Conservation (phyloP, 92 coral and sea anemone species). For the Scolanthus callimorphus region DNA sequence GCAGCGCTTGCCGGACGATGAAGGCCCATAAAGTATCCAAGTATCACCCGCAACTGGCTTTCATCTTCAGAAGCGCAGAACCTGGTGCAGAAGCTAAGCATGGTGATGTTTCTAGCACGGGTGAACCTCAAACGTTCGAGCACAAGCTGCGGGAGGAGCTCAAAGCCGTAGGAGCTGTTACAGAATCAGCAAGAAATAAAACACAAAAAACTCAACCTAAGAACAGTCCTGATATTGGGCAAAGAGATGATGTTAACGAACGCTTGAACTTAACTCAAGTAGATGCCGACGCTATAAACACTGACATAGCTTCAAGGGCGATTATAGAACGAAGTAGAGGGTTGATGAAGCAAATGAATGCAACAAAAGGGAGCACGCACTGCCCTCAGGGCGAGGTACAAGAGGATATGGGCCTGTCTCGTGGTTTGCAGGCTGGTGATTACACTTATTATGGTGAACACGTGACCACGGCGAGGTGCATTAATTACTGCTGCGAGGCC, state of each 20-base stretch:
- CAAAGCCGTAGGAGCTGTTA: not conserved
- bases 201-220: not conserved
- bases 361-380: no score
- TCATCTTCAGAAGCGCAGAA: constrained; percentile 58
- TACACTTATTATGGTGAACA: constrained; percentile 67
- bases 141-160: not conserved
- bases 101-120: not conserved
- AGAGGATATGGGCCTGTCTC: constrained; percentile 27
- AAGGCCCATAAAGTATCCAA: constrained; percentile 47
- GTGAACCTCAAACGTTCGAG: not conserved
- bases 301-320: not conserved
- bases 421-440: constrained; percentile 67
- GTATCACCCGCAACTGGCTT: constrained; percentile 65
- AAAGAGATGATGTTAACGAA: not conserved
- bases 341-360: not conserved
- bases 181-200: not conserved
- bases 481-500: constrained; percentile 56
- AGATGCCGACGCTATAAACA: not conserved
- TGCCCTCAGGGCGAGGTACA: constrained; percentile 50
- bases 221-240: not conserved
- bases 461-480: constrained; percentile 43
- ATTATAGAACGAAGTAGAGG: not conserved
- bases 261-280: no score
- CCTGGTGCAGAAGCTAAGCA: not conserved
- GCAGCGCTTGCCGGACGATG: constrained; percentile 62